Percentiles rank a stretch among this genome's conserved stretches.
Conservation (phyloP, 2,888 invertebrate species). For the Leptura quadrifasciata region DNA sequence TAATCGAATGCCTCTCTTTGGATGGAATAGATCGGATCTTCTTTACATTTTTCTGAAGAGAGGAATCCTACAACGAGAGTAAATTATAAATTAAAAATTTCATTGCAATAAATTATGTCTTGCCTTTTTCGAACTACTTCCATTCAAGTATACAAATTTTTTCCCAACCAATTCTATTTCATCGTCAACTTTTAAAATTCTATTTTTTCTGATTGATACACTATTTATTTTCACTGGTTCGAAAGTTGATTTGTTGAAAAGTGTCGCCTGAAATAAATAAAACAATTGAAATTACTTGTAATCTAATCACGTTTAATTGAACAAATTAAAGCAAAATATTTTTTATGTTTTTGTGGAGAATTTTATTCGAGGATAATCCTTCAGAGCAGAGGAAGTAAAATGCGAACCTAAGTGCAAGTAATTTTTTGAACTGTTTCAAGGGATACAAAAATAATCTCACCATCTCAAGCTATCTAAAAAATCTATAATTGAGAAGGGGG, state of each 20-base stretch:
- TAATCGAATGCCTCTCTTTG: conserved; percentile 23
- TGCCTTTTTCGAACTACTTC: conserved; percentile 38
- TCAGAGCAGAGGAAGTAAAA: too few relatives aligned
- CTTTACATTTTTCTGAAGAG: conserved; percentile 1
- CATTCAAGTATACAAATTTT: conserved; percentile 58
- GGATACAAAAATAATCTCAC: too few relatives aligned
- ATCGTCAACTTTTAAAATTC: conserved; percentile 74
- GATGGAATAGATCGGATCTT: background rate
- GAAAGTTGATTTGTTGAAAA: conserved; percentile 72
- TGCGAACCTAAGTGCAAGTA: too few relatives aligned
- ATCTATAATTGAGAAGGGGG: too few relatives aligned
- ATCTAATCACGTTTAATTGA: too few relatives aligned
- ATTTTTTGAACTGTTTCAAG: too few relatives aligned
- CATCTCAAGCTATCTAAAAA: too few relatives aligned
- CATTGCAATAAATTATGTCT: background rate
- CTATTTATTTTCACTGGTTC: conserved; percentile 74
- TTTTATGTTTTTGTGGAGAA: background rate
- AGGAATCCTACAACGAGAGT: conserved; percentile 25
- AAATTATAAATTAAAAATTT: background rate
- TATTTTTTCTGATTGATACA: conserved; percentile 62
- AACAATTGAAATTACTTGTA: too few relatives aligned
- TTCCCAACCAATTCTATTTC: conserved; percentile 65
- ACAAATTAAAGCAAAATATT: background rate
- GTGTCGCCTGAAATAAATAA: conserved; percentile 71
- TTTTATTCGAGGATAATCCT: too few relatives aligned